Evolutionary conservation across 2,888 invertebrate genomes (phyloP), one percentile per base, ranked within the genome.

Genomic region (Trissolcus brochymenae): DNA sequence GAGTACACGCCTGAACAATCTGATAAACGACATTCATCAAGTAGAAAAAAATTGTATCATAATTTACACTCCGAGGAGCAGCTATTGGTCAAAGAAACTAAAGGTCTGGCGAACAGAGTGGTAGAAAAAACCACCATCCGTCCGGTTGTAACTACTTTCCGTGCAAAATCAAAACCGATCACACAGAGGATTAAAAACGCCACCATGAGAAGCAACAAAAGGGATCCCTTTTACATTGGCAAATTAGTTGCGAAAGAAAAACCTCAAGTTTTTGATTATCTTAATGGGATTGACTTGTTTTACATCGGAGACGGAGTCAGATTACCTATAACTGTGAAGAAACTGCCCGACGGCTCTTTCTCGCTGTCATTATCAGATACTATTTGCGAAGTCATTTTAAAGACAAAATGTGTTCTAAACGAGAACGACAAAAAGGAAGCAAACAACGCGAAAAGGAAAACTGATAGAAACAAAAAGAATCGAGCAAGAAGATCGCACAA

Each of bases 281-380:
- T 62, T 1, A 61, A 66, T 13, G 41, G 51, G 13, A 80, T 83
- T 0, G 82, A 86, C 14, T 61, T 87, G 11, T 84, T 83, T 35
- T 89, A 87, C 57, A 66, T 86, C 6, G 87, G 85, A 2, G 86
- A 87, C 61, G 85, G 84, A 4, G 84, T 87, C 0, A 84, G 77
- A 43, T 75, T 89, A 29, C 88, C 88, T 0, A 17, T 89, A 49
- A 85, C 82, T 7, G 82, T 88, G 55, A 80, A 70, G 25, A 84
- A 66, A 78, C 65, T 84, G 51, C 46, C 80, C 1, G 87, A 89
- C 43, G 87, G 86, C 7, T 84, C 86, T 6, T 86, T 84, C 35
- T 76, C 82, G 6, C 76, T 88, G 4, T 82, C 84, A 4, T 77
- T 88, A 17, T 86, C 87, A 0, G 82, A 83, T 3, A 82, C 82